These are phyloP conservation scores for Clinocottus analis DNA, from an alignment of 2,113 vertebrate genomes.

Conservation along the genomic window DNA sequence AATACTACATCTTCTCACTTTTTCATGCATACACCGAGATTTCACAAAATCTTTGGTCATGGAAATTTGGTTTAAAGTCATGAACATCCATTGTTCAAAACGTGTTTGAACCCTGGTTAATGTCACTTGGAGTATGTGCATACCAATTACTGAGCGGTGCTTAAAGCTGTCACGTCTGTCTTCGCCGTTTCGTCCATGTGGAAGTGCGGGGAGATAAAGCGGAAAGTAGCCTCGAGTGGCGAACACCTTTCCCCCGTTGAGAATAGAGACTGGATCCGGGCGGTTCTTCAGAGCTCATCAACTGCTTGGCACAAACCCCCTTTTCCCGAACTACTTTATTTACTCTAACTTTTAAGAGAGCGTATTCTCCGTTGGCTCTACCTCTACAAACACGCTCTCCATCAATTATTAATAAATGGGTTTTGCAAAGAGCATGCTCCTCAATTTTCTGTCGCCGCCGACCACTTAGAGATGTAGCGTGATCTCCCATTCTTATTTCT, in stretches of 20 bases:
- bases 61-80: too few relatives aligned
- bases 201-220: conserved; percentile 11
- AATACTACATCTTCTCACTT: too few relatives aligned
- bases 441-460: conserved; percentile 51
- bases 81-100: too few relatives aligned
- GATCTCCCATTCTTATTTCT: conserved; percentile 48
- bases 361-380: conserved; percentile 36
- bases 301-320: conserved; percentile 15
- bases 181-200: conserved; percentile 7
- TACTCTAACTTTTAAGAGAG: conserved; percentile 16
- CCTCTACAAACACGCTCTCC: conserved; percentile 40
- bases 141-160: conserved; percentile 29
- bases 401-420: conserved; percentile 65
- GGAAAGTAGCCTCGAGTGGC: conserved; percentile 32
- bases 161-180: not conserved
- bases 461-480: conserved; percentile 33
- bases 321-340: conserved; percentile 34
- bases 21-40: too few relatives aligned
- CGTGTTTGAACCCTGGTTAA: too few relatives aligned
- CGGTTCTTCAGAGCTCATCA: conserved; percentile 7
- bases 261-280: not conserved
- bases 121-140: too few relatives aligned
- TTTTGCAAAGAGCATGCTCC: conserved; percentile 45
- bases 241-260: conserved; percentile 29
- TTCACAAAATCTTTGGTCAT: too few relatives aligned